Base-by-base conservation (phyloP, 2,888 invertebrate genomes). In the Drosophila falleni region DNA sequence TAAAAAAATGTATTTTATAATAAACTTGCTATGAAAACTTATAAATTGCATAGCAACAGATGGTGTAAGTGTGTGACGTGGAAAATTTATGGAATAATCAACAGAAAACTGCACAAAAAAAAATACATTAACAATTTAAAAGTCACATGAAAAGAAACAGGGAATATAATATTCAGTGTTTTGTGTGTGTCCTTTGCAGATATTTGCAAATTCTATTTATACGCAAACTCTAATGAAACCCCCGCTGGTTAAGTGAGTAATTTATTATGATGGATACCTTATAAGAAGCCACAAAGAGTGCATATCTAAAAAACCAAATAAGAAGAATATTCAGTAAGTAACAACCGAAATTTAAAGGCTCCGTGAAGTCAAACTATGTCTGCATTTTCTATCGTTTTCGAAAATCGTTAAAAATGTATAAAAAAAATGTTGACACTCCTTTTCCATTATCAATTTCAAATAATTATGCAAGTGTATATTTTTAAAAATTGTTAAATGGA, bases 191-290 rank as follows among this genome's bases (percentile, higher is more conserved):
- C n/a, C 13, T 16, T 16, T 53, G 41, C 33, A 33, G 54, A 61
- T 66, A 71, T 60, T 72, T 65, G 66, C 49, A 55, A 76, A 64
- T 71, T 44, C 47, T 62, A 69, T 69, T 76, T 76, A 67, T 44
- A 56, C 19, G 35, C 35, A 41, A 50, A 58, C n/a, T 15, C 9
- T 51, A 65, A 15, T 29, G 58, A 13, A 11, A 10, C n/a, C 26
- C 16, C 26, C 46, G 19, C 5, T 47, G 16, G n/a, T 47, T 46
- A 31, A 58, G 13, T 37, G 44, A 16, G 13, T 54, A 61, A 60
- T 74, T 72, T 66, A 67, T 66, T 63, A 59, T 64, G 56, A 80
- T 75, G 80, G 80, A 80, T 80, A 80, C 59, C 59, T 62, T 60
- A 69, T 46, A 62, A 39, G 15, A 13, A 1, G 37, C 16, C 5